phyloP scores from a whole-genome alignment of 2,888 invertebrate species.

The Drosophila affinis region DNA sequence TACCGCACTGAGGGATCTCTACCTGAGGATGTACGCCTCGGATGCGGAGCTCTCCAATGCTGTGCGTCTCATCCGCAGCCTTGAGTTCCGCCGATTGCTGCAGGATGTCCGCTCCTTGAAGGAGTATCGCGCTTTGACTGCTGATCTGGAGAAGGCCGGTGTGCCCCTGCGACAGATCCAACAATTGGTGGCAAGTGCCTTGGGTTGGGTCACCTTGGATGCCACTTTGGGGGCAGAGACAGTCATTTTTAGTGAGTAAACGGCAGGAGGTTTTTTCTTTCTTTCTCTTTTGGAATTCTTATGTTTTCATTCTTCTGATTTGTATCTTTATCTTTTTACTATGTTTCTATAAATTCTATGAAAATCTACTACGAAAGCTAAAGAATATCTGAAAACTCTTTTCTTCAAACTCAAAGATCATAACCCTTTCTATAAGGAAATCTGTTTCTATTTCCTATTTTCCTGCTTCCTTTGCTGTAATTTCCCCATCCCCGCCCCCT shows the following conservation, averaged over 20 bases:
- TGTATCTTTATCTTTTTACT: background rate
- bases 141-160: slow-evolving; percentile 53
- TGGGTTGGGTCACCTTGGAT: slow-evolving; percentile 62
- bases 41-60: slow-evolving; percentile 63
- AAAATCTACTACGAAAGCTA: background rate
- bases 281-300: background rate
- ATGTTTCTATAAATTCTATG: background rate
- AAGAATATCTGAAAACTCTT: background rate
- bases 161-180: slow-evolving; percentile 60
- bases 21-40: slow-evolving; percentile 38
- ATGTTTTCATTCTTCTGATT: background rate
- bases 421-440: background rate
- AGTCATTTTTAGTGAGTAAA: slow-evolving; percentile 32
- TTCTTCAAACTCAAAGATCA: background rate
- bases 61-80: slow-evolving; percentile 62
- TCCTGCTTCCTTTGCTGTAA: background rate
- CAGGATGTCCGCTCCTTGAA: slow-evolving; percentile 45
- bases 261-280: background rate
- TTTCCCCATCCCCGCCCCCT: background rate
- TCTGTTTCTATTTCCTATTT: too few species aligned
- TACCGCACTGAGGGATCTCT: slow-evolving; percentile 54
- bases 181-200: slow-evolving; percentile 51
- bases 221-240: slow-evolving; percentile 54
- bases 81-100: slow-evolving; percentile 62
- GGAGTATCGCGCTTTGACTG: slow-evolving; percentile 54